These are phyloP conservation scores for Solea solea DNA, from an alignment of 2,113 vertebrate species.

Conservation along the genomic window DNA sequence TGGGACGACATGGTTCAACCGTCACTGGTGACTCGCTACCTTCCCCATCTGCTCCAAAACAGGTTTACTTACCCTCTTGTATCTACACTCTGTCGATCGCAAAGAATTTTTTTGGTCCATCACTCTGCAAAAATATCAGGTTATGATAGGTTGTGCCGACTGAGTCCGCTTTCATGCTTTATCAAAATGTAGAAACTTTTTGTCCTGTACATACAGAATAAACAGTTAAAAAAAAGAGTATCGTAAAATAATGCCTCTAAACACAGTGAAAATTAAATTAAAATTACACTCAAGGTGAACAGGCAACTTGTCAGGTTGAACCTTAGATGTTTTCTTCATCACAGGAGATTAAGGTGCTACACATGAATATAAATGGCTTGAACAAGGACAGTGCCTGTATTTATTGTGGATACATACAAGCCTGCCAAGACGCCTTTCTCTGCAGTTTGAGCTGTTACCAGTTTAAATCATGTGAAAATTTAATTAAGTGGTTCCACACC, in stretches of 20 bases:
- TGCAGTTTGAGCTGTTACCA: constrained; percentile 1
- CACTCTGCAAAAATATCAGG: constrained; percentile 11
- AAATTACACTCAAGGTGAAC: constrained; percentile 31
- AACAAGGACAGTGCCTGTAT: constrained; percentile 25
- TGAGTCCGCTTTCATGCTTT: constrained; percentile 16
- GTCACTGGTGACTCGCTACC: constrained; percentile 90
- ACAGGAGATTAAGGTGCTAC: constrained; percentile 19
- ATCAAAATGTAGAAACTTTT: background rate
- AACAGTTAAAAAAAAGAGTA: constrained; percentile 11
- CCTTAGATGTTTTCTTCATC: constrained; percentile 30
- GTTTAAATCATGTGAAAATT: background rate
- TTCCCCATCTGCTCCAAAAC: constrained; percentile 92
- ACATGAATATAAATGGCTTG: constrained; percentile 36
- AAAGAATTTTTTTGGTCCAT: constrained; percentile 6
- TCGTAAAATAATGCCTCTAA: constrained; percentile 14
- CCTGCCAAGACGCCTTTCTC: constrained; percentile 6
- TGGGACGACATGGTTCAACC: constrained; percentile 97
- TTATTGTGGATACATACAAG: constrained; percentile 1
- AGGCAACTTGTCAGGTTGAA: constrained; percentile 19
- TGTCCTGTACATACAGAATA: too few species aligned
- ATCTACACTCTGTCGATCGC: background rate
- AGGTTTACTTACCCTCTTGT: constrained; percentile 75
- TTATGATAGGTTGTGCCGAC: background rate
- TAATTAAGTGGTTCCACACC: constrained; percentile 5
- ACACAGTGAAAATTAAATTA: constrained; percentile 33